Base-by-base conservation (phyloP, 2,113 vertebrate species). In the Acanthisitta chloris region DNA sequence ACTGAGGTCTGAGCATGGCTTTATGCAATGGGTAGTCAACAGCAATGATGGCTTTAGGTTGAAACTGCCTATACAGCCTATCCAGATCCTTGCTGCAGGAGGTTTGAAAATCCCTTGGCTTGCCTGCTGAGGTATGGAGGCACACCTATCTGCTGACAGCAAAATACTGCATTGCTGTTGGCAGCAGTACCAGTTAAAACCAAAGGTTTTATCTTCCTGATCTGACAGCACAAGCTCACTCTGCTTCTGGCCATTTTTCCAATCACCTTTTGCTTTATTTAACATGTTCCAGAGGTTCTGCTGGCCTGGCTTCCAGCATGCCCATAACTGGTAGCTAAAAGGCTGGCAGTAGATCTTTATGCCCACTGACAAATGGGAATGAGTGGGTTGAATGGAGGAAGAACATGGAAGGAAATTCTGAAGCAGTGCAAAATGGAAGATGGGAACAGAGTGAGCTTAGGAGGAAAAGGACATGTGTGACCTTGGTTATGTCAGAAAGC, bases 81-180 rank as follows among this genome's bases (percentile, higher is more conserved):
- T 51, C 34, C 1, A 5, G 16, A 33, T 72, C 59, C 45, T 72
- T 0, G 1, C 45, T 86, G 69, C 77, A 82, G 77, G 59, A 95
- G 51, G n/a, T 65, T 65, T 49, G 77, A 89, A 92, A 88, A 87
- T 48, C 84, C 66, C 57, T 69, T 74, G 76, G 58, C 58, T 85
- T 51, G 55, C 45, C 66, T 83, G 51, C 77, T 2, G 4, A 88
- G 76, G 83, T 26, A 5, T 4, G 48, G 76, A 90, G 88, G 58
- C 94, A 95, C 86, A 88, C 94, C 88, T 90, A 57, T 57, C 70
- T 85, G 61, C 76, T 81, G 86, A 80, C 82, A 95, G 80, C 90
- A 90, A 55, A 1, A 88, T 62, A 26, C 71, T 2, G 0, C 72
- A 42, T 40, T 81, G 72, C 46, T 95, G 40, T 45, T 85, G 81